Base-by-base conservation (phyloP, 2,797 vertebrate genomes). In the Orestias chungarensis region DNA sequence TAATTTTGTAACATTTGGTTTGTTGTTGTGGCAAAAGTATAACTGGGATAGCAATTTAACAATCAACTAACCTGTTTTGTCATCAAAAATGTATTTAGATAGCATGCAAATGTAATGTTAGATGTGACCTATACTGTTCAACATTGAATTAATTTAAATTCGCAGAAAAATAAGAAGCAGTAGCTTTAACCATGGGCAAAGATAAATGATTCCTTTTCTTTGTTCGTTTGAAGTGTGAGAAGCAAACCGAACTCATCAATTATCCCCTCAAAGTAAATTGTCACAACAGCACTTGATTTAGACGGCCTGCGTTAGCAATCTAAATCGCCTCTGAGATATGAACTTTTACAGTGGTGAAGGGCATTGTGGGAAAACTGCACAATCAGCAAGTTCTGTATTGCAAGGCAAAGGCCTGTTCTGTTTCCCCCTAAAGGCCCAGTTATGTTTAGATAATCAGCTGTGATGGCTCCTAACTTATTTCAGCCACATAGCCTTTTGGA, bases 381-480 rank as follows among this genome's bases (percentile, higher is more conserved):
- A 82, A 88, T 88, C 84, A 89, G 86, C 85, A 88, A 78, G 74
- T 84, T 82, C 73, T 42, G 75, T 1, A 35, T 55, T 70, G 46
- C 18, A 35, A 52, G 73, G 49, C 12, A 27, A 61, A 73, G 69
- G 55, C 57, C 12, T 49, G 73, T 75, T 78, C 57, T 72, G 49
- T 27, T 90, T 83, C 89, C 89, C 66, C 89, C 89, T 65, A 27
- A 77, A 83, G 87, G 85, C 79, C 78, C 17, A 15, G 68, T 86
- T 73, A 83, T 90, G 85, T 90, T 90, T 82, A 87, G 82, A 88
- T 89, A 85, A 90, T 92, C 85, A 78, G 82, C 74, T 68, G 69
- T 82, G 80, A 88, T 87, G 87, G 82, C 86, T 88, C 62, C 74
- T 70, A 90, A 86, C 84, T 85, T 89, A 88, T 90, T 91, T 87